Conservation (phyloP, 2,888 invertebrate species). For the Drosophila mettleri region DNA sequence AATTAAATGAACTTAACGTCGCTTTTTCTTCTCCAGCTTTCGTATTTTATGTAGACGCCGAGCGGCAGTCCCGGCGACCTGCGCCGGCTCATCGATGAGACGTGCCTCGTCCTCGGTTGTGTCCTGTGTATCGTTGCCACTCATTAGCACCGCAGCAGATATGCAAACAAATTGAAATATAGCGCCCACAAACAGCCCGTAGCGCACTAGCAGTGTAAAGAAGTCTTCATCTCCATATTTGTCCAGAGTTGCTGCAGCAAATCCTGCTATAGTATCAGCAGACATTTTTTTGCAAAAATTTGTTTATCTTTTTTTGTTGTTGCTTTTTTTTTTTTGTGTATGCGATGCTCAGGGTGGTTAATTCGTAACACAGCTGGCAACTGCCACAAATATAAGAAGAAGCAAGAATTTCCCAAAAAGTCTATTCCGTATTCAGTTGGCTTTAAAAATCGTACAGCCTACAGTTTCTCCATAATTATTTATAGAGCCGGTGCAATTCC, state of each 20-base stretch:
- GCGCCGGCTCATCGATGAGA: slow-evolving; percentile 26
- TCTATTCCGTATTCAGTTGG: slow-evolving; percentile 89
- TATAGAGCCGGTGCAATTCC: slow-evolving; percentile 62
- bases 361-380: slow-evolving; percentile 14
- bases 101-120: slow-evolving; percentile 39
- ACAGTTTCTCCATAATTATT: slow-evolving; percentile 32
- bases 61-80: slow-evolving; percentile 48
- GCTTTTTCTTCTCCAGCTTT: slow-evolving; percentile 83
- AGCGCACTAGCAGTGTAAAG: slow-evolving; percentile 90
- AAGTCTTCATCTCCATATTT: slow-evolving; percentile 87
- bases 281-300: slow-evolving; percentile 52
- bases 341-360: slow-evolving; percentile 31
- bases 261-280: slow-evolving; percentile 44
- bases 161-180: slow-evolving; percentile 94
- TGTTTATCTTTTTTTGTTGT: slow-evolving; percentile 42
- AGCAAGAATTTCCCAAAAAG: slow-evolving; percentile 86
- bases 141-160: slow-evolving; percentile 91
- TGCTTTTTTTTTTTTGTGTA: slow-evolving; percentile 34
- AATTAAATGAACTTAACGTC: slow-evolving; percentile 67
- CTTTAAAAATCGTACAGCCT: slow-evolving; percentile 88
- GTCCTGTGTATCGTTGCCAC: slow-evolving; percentile 80
- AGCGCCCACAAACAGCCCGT: slow-evolving; percentile 93
- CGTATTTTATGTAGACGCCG: slow-evolving; percentile 83
- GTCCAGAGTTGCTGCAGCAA: slow-evolving; percentile 65
- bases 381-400: slow-evolving; percentile 19